Evolutionary conservation across 2,797 vertebrate genomes (phyloP), one percentile per base, ranked within the genome.

Genomic region (Sarcoramphus papa): DNA sequence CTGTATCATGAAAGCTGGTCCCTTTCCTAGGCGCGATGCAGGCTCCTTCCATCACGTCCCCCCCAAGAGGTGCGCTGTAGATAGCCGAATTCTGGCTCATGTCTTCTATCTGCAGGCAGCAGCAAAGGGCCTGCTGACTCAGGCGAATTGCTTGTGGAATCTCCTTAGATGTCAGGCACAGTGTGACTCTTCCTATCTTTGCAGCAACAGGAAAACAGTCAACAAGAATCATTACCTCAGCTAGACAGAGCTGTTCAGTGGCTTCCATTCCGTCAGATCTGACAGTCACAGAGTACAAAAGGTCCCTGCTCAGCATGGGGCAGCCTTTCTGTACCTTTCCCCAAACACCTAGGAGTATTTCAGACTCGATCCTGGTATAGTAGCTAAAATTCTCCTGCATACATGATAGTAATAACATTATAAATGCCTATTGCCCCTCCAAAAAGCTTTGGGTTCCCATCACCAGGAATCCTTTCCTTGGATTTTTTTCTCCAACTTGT

Each of bases 121-220:
- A 93, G 92, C 77, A 50, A 83, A 90, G 79, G 86, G 47, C 86
- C 92, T 70, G 92, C 96, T 94, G 96, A 92, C 91, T 96, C 93
- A 85, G 81, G 84, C 48, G 18, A 81, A 90, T 88, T 72, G 93
- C 73, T 82, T 45, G 48, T 50, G 91, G 92, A 68, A 56, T 28
- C 87, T 89, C 74, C 93, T 95, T 40, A 83, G 82, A 80, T 59
- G 87, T 65, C 45, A 31, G 73, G 73, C 96, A 85, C 95, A 78
- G 91, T 76, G 82, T 45, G 96, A 62, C 67, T 84, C 75, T 94
- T 40, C 78, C 90, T 74, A 68, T 88, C 87, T 88, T 63, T 57
- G 73, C 87, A 85, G 93, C 75, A 41, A 59, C 80, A 74, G 82
- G 80, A 82, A 95, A 90, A 94, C 90, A 90, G 86, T 68, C 95